Percentiles rank a stretch among this genome's conserved stretches.
Conservation (phyloP, 2,888 invertebrate species). For the Loripinus fragilis region DNA sequence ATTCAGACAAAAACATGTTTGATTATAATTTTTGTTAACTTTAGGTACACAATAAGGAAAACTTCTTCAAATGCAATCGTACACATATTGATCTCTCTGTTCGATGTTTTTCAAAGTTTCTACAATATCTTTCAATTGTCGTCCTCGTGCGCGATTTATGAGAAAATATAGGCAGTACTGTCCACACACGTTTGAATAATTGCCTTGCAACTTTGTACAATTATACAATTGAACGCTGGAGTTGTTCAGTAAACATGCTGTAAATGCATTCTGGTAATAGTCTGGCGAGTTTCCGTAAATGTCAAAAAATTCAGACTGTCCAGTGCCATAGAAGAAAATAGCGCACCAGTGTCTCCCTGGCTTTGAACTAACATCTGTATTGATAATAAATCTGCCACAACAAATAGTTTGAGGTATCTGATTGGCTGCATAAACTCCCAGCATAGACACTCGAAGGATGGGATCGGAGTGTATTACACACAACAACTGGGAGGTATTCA, state of each 20-base stretch:
- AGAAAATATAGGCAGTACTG: constrained; percentile 16
- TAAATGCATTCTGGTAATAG: constrained; percentile 4
- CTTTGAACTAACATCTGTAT: constrained; percentile 15
- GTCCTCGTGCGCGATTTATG: constrained; percentile 14
- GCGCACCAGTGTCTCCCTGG: constrained; percentile 33
- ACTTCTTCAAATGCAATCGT: neutral
- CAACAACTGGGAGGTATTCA: constrained; percentile 28
- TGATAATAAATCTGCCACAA: constrained; percentile 26
- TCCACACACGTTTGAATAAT: constrained; percentile 13
- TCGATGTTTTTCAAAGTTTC: neutral
- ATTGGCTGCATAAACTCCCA: constrained; percentile 20
- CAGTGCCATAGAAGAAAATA: constrained; percentile 25
- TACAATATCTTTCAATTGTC: constrained; percentile 8
- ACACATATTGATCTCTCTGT: constrained; percentile 17
- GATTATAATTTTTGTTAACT: neutral
- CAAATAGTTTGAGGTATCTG: neutral
- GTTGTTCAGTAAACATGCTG: neutral
- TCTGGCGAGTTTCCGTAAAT: constrained; percentile 28
- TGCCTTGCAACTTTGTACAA: constrained; percentile 6
- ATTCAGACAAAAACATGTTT: constrained; percentile 6
- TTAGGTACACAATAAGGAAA: constrained; percentile 14
- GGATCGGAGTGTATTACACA: constrained; percentile 21
- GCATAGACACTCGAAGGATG: neutral
- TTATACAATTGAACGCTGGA: neutral
- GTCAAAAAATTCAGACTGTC: constrained; percentile 36